Percentiles rank a stretch among this genome's conserved stretches.
These are phyloP conservation scores for Platalea minor DNA, from an alignment of 2,797 vertebrate genomes.

Conservation along the genomic window DNA sequence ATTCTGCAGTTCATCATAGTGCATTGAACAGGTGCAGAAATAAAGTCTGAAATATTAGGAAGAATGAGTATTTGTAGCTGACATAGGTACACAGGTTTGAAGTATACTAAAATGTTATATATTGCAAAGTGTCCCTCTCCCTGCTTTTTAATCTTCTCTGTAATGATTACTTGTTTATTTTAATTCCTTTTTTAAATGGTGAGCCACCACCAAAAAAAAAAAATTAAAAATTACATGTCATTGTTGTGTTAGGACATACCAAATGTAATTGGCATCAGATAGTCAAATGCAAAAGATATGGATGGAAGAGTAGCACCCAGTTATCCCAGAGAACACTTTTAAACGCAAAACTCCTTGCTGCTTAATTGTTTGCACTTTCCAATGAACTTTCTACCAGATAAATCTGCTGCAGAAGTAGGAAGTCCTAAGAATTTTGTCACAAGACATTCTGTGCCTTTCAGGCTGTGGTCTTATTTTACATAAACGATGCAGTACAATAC, in stretches of 20 bases:
- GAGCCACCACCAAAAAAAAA: background rate
- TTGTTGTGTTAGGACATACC: background rate
- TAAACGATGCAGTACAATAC: background rate
- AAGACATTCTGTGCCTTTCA: background rate
- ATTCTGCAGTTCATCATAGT: background rate
- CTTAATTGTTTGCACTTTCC: background rate
- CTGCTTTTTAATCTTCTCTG: background rate
- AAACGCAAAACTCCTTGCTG: fast-evolving
- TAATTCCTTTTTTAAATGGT: background rate
- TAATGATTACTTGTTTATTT: background rate
- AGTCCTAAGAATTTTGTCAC: background rate
- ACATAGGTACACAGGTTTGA: background rate
- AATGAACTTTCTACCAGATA: background rate
- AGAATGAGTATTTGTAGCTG: background rate
- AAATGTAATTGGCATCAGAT: background rate
- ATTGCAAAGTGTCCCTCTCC: background rate
- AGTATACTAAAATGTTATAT: background rate
- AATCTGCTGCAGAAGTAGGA: background rate
- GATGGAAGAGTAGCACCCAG: background rate
- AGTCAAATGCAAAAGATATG: background rate
- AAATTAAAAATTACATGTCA: background rate
- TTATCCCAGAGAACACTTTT: background rate
- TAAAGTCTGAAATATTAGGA: background rate
- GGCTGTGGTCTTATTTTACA: background rate
- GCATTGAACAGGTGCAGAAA: background rate